Evolutionary conservation across 2,113 vertebrate species (phyloP), one percentile per base, ranked within the genome.

Genomic region (Tauraco erythrolophus): DNA sequence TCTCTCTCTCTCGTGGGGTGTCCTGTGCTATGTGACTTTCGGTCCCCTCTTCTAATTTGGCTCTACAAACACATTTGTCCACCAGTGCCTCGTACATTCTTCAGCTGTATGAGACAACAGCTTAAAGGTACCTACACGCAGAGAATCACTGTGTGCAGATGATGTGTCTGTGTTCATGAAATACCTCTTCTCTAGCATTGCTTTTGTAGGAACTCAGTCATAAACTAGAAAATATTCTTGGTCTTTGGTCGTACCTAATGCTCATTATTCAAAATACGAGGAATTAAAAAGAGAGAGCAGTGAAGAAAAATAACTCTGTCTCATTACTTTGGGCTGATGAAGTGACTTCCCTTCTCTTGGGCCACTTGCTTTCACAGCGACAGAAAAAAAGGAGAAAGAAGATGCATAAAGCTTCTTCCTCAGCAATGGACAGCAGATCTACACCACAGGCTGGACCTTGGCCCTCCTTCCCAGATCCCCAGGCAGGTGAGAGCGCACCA

Each of bases 331-430:
- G 80, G 31, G 25, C 43, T 85, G 56, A n/a, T 68, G 41, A 88
- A 82, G 15, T 76, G 33, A 77, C 9, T 83, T 88, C 17, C 19
- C 22, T 94, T 92, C 41, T 81, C 50, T 60, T 46, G 83, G 35
- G 31, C 65, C 43, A 11, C 28, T 81, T 84, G 74, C 58, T 94
- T 97, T 96, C 78, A 90, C 93, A 97, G 96, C 98, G 98, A 64
- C 98, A 97, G 88, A 99, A 98, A 94, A 99, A 98, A 98, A 98
- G 97, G 87, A 99, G 98, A 89, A 99, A 98, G 97, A 98, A 98
- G 82, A 69, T 83, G 2, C 96, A 74, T 50, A 98, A 98, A 94
- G 90, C 95, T 83, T 95, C 98, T 23, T 97, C 97, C 24, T 98
- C 98, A 50, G 96, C 96, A 61, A 78, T 16, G 50, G 98, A 89